phyloP scores from a whole-genome alignment of 92 coral and sea anemone genomes.

The Zoanthus gigantus region DNA sequence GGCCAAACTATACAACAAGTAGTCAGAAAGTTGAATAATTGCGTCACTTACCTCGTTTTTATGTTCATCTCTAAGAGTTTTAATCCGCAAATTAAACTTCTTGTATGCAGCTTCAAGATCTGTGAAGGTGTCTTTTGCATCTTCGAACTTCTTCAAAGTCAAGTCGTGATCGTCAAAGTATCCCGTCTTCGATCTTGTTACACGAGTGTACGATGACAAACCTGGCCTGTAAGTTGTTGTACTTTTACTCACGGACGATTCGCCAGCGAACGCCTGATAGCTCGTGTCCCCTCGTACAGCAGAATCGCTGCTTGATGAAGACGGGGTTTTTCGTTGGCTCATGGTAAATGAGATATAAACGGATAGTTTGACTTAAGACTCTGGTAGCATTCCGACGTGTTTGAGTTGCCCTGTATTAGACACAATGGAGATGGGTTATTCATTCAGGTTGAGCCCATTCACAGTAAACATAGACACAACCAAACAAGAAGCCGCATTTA shows the following conservation, averaged over 20 bases:
- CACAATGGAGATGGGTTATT: constrained; percentile 17
- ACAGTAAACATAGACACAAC: constrained; percentile 22
- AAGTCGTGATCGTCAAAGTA: constrained; percentile 78
- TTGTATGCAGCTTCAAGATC: constrained; percentile 96
- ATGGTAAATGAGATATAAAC: background rate
- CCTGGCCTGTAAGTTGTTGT: constrained; percentile 62
- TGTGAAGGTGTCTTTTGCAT: constrained; percentile 91
- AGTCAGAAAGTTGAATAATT: background rate
- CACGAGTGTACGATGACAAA: constrained; percentile 81
- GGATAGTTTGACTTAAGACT: background rate
- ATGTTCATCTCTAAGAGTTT: constrained; percentile 78
- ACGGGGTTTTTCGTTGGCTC: constrained; percentile 18
- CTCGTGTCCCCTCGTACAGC: background rate
- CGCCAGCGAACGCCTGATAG: constrained; percentile 56
- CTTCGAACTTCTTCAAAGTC: constrained; percentile 84
- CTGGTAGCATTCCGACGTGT: background rate
- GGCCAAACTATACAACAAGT: background rate
- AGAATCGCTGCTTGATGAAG: constrained; percentile 15
- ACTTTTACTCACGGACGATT: constrained; percentile 64
- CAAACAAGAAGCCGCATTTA: background rate
- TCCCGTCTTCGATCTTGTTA: constrained; percentile 73
- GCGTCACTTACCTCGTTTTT: constrained; percentile 72
- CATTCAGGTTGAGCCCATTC: background rate
- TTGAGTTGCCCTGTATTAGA: constrained; percentile 13
- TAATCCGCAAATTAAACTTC: constrained; percentile 82